phyloP scores from a whole-genome alignment of 2,113 vertebrate species.

The Spermophilus dauricus region DNA sequence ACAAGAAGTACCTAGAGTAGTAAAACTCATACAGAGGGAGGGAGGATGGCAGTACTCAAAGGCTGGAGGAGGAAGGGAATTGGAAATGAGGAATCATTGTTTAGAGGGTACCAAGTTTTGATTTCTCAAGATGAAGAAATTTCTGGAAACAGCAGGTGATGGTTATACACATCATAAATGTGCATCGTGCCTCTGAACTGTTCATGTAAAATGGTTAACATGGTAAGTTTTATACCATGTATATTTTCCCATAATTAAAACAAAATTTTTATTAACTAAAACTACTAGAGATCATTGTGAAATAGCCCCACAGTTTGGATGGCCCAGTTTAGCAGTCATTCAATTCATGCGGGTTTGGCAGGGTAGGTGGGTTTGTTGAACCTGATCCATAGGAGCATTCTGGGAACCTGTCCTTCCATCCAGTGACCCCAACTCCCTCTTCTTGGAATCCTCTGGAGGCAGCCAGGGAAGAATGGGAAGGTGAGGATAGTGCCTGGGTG shows the following conservation, averaged over 20 bases:
- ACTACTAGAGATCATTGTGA: neutral
- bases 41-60: too few relatives aligned
- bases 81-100: neutral
- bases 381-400: neutral
- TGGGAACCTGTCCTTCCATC: neutral
- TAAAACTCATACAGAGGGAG: neutral
- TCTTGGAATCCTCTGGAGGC: neutral
- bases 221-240: neutral
- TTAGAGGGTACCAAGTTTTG: neutral
- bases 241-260: neutral
- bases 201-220: neutral
- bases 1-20: neutral
- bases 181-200: neutral
- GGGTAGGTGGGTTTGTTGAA: fast-evolving
- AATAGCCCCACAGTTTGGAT: neutral
- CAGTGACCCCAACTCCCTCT: neutral
- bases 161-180: neutral
- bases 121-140: neutral
- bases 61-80: too few relatives aligned
- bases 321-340: fast-evolving
- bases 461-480: neutral
- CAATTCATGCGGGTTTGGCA: neutral
- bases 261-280: neutral
- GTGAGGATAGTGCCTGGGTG: too few relatives aligned
- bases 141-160: too few relatives aligned